Evolutionary conservation across 2,797 vertebrate genomes (phyloP).

Genomic region (Luscinia megarhynchos): DNA sequence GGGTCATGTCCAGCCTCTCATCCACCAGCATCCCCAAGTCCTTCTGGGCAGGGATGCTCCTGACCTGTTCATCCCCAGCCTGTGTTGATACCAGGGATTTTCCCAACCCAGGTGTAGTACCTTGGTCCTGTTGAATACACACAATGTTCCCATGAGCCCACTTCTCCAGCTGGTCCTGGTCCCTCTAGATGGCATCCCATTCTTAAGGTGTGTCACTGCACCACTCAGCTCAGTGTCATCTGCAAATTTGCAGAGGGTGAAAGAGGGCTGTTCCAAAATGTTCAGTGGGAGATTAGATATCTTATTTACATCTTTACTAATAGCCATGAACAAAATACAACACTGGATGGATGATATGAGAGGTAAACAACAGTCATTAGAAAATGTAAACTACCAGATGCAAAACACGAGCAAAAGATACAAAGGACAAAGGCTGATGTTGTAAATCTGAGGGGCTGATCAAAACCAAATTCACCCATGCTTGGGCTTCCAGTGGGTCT

Average conservation of each 20-base stretch:
- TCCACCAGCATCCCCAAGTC: rapidly evolving
- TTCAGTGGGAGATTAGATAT: neutral
- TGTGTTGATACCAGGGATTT: neutral
- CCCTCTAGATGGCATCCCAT: neutral
- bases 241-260: neutral
- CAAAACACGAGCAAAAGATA: neutral
- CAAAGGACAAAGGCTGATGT: neutral
- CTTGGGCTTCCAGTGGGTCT: neutral
- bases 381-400: neutral
- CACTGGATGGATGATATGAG: neutral
- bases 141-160: neutral
- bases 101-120: neutral
- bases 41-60: neutral
- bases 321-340: neutral
- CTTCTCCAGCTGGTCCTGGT: neutral
- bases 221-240: neutral
- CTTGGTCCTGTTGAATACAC: neutral
- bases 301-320: neutral
- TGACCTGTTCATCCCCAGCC: neutral
- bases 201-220: neutral
- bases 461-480: neutral
- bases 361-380: neutral
- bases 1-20: neutral
- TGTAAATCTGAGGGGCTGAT: neutral
- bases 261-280: neutral